phyloP scores from a whole-genome alignment of 2,888 invertebrate species.

The Aleiodes leptofemur region DNA sequence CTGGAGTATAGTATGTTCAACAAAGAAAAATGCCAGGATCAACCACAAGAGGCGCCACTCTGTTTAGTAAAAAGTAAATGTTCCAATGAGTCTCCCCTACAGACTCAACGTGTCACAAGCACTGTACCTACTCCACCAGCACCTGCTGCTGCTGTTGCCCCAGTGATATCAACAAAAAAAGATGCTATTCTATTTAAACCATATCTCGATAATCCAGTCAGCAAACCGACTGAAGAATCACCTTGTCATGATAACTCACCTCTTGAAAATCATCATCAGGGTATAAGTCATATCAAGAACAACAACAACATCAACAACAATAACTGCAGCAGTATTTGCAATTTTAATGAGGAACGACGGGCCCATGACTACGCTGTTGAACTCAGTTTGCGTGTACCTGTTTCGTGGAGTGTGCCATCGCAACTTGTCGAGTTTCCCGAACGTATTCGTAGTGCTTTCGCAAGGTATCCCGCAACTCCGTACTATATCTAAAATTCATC shows the following conservation, averaged over 20 bases:
- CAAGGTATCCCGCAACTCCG: conserved; percentile 69
- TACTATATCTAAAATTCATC: conserved; percentile 61
- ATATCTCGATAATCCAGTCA: conserved; percentile 82
- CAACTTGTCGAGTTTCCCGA: conserved; percentile 49
- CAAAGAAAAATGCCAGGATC: conserved; percentile 54
- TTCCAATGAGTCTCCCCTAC: conserved; percentile 51
- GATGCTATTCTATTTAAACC: conserved; percentile 88
- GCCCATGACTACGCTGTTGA: conserved; percentile 64
- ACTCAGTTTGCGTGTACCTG: conserved; percentile 67
- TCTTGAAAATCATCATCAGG: conserved; percentile 12
- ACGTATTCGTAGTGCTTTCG: conserved; percentile 69
- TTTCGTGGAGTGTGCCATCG: conserved; percentile 63
- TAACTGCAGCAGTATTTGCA: conserved; percentile 67
- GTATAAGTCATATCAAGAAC: conserved; percentile 58
- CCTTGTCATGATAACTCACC: conserved; percentile 55
- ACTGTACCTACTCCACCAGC: conserved; percentile 62
- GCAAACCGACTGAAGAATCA: conserved; percentile 69
- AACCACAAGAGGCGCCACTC: conserved; percentile 73
- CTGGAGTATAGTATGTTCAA: conserved; percentile 40
- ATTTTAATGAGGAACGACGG: conserved; percentile 65
- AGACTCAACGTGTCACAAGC: conserved; percentile 64
- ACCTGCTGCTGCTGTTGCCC: conserved; percentile 47
- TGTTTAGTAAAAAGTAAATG: conserved; percentile 74
- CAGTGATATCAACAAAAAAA: conserved; percentile 76
- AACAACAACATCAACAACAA: conserved; percentile 66